Percentiles rank a stretch among this genome's conserved stretches.
Conservation (phyloP, 2,797 vertebrate species). For the Apogon talboti region DNA sequence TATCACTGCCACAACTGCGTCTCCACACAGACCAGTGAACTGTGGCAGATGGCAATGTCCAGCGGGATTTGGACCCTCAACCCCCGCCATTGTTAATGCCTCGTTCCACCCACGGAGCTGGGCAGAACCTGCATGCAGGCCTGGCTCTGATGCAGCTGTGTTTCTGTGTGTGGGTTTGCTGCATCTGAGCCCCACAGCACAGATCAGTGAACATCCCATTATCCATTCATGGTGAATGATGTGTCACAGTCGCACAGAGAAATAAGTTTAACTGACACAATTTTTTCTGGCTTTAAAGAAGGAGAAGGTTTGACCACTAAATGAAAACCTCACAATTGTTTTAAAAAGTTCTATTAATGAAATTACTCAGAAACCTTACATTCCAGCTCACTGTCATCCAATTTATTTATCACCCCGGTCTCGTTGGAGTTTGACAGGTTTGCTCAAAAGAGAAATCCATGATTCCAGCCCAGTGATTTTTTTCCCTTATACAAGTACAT, state of each 20-base stretch:
- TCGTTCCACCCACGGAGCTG: slow-evolving; percentile 52
- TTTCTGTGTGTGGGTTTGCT: slow-evolving; percentile 2
- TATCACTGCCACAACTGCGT: slow-evolving; percentile 22
- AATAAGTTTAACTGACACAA: slow-evolving; percentile 13
- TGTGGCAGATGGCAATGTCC: slow-evolving; percentile 50
- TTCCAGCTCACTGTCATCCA: neutral
- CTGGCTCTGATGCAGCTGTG: slow-evolving; percentile 47
- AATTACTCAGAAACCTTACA: neutral
- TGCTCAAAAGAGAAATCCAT: slow-evolving; percentile 5
- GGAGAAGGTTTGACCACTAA: neutral
- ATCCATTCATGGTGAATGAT: slow-evolving; percentile 58
- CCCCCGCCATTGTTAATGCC: slow-evolving; percentile 52
- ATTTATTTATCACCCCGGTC: slow-evolving; percentile 9
- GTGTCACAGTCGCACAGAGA: slow-evolving; percentile 19
- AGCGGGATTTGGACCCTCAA: slow-evolving; percentile 65
- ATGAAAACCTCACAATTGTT: neutral
- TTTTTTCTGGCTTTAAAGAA: slow-evolving; percentile 6
- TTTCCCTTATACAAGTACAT: neutral
- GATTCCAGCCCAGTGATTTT: slow-evolving; percentile 24
- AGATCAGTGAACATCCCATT: slow-evolving; percentile 58
- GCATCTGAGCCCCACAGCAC: slow-evolving; percentile 63
- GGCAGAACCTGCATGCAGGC: slow-evolving; percentile 45
- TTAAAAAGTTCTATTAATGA: neutral
- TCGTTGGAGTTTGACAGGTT: slow-evolving; percentile 1
- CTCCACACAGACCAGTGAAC: slow-evolving; percentile 50